phyloP scores from a whole-genome alignment of 2,797 vertebrate genomes.

The Diplodus puntazzo region DNA sequence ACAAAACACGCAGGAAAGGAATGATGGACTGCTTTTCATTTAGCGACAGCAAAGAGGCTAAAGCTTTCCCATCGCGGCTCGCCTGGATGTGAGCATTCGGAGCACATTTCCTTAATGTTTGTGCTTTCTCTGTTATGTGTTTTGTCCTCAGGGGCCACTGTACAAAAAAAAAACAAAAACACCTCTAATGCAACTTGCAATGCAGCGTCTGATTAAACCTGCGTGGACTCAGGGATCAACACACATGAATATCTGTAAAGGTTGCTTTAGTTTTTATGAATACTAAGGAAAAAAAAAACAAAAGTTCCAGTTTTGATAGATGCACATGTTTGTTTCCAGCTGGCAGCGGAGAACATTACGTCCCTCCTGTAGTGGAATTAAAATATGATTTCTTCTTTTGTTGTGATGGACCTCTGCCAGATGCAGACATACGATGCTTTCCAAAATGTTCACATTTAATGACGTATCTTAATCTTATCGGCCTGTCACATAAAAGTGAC shows the following conservation, averaged over 20 bases:
- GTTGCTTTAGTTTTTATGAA: not conserved
- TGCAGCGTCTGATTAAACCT: constrained; percentile 15
- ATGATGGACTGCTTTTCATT: constrained; percentile 18
- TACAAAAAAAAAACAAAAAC: not conserved
- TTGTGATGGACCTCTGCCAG: no score
- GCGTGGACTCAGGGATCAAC: not conserved
- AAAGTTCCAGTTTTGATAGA: no score
- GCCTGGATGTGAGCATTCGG: constrained; percentile 4
- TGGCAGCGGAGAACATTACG: no score
- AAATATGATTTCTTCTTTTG: no score
- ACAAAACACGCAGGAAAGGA: not conserved
- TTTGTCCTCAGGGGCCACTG: constrained; percentile 1
- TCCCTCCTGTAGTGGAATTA: no score
- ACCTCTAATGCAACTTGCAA: not conserved
- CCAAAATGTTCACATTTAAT: no score
- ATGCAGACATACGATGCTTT: no score
- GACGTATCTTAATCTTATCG: no score
- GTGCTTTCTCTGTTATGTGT: constrained; percentile 18
- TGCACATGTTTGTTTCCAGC: no score
- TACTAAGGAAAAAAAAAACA: not conserved
- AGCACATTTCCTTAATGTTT: constrained; percentile 29
- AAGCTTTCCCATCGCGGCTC: constrained; percentile 9
- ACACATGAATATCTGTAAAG: not conserved
- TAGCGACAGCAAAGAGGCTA: not conserved
- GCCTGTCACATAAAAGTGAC: no score